phyloP scores from a whole-genome alignment of 2,888 invertebrate species.

The Drosophila tripunctata region DNA sequence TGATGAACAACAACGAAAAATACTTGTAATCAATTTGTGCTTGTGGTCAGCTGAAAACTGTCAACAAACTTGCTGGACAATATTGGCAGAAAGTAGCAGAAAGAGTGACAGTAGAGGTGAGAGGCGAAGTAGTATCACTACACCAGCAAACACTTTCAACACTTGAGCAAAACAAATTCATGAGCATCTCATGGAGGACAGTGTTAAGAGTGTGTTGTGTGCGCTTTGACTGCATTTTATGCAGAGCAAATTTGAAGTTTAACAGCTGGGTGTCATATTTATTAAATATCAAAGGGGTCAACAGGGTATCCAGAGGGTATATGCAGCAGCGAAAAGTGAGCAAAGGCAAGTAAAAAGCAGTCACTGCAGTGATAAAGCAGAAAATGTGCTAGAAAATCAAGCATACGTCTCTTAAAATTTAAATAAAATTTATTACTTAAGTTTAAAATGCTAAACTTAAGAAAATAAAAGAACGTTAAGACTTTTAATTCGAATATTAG shows the following conservation, averaged over 20 bases:
- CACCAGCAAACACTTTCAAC: not conserved
- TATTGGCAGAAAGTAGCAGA: constrained; percentile 14
- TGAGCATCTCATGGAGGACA: constrained; percentile 27
- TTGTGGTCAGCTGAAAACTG: constrained; percentile 62
- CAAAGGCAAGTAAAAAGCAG: not conserved
- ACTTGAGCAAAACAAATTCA: constrained; percentile 52
- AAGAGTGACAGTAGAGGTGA: not conserved
- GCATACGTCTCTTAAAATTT: too few relatives aligned
- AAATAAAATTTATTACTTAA: too few relatives aligned
- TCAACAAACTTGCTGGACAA: constrained; percentile 15
- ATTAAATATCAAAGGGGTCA: not conserved
- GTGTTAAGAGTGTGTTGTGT: constrained; percentile 34
- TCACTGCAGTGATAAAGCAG: not conserved
- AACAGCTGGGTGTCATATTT: constrained; percentile 8
- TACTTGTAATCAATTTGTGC: constrained; percentile 75
- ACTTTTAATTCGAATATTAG: too few relatives aligned
- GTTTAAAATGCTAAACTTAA: too few relatives aligned
- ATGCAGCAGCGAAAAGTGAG: not conserved
- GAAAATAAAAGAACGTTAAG: too few relatives aligned
- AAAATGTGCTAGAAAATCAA: too few relatives aligned
- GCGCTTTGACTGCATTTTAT: constrained; percentile 19
- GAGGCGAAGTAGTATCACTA: not conserved
- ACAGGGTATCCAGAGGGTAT: not conserved
- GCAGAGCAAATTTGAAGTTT: constrained; percentile 8
- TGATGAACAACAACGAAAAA: constrained; percentile 39